Conservation (phyloP, 2,797 vertebrate genomes). For the Ciconia nigra region DNA sequence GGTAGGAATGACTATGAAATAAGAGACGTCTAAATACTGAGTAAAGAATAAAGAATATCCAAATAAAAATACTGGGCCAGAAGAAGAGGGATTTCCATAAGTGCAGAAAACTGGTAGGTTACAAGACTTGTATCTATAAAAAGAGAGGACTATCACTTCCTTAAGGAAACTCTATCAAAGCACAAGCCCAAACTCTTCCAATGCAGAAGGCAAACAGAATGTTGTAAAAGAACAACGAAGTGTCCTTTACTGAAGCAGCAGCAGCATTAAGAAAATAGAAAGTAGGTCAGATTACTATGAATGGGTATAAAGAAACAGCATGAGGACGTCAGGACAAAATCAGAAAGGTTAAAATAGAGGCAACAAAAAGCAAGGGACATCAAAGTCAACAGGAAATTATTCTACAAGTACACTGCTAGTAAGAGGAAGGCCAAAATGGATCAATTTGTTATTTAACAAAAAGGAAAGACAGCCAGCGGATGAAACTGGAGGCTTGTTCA, state of each 20-base stretch:
- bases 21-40: background rate
- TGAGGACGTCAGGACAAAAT: background rate
- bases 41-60: background rate
- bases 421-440: background rate
- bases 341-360: background rate
- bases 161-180: background rate
- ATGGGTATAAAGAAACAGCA: slow-evolving; percentile 17
- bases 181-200: background rate
- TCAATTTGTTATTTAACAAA: background rate
- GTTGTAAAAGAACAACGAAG: background rate
- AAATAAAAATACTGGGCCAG: background rate
- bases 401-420: background rate
- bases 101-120: background rate
- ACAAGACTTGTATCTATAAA: background rate
- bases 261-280: background rate
- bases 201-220: background rate
- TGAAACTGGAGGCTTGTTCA: background rate
- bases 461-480: background rate
- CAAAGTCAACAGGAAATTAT: background rate
- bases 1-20: background rate
- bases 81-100: background rate
- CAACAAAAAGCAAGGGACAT: background rate
- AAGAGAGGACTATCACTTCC: background rate
- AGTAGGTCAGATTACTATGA: slow-evolving; percentile 41
- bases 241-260: background rate